Conservation (phyloP, 2,113 vertebrate genomes). For the Laticauda colubrina region DNA sequence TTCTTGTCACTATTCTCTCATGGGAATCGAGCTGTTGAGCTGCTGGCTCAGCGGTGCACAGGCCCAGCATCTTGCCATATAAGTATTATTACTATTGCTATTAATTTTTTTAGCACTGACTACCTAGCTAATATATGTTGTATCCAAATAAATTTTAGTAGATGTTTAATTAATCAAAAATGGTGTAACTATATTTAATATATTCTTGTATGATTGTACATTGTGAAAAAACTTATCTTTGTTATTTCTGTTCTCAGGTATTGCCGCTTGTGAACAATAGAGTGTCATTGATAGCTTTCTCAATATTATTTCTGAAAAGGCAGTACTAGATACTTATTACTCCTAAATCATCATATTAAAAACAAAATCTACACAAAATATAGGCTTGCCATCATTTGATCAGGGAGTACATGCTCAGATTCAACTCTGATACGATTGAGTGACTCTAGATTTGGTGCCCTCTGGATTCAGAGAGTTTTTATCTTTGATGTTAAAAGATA, state of each 20-base stretch:
- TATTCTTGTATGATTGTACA: neutral
- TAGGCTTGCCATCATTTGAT: neutral
- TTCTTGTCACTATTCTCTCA: too few relatives aligned
- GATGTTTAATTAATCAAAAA: neutral
- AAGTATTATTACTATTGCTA: neutral
- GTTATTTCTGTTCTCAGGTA: neutral
- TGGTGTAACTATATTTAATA: neutral
- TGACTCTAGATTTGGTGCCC: neutral
- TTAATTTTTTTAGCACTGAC: neutral
- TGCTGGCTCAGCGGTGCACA: too few relatives aligned
- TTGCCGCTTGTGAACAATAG: neutral
- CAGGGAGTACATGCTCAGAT: neutral
- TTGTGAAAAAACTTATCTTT: neutral
- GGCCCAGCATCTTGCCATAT: neutral
- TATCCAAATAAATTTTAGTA: neutral
- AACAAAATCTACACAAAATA: neutral
- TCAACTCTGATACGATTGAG: neutral
- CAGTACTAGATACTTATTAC: neutral
- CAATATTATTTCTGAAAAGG: neutral
- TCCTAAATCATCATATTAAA: neutral
- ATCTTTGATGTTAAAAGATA: neutral
- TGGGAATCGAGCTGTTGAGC: too few relatives aligned
- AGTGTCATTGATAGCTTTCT: neutral
- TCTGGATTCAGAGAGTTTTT: neutral
- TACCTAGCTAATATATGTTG: neutral